phyloP scores from a whole-genome alignment of 2,888 invertebrate species.

The Ypsolopha sequella region DNA sequence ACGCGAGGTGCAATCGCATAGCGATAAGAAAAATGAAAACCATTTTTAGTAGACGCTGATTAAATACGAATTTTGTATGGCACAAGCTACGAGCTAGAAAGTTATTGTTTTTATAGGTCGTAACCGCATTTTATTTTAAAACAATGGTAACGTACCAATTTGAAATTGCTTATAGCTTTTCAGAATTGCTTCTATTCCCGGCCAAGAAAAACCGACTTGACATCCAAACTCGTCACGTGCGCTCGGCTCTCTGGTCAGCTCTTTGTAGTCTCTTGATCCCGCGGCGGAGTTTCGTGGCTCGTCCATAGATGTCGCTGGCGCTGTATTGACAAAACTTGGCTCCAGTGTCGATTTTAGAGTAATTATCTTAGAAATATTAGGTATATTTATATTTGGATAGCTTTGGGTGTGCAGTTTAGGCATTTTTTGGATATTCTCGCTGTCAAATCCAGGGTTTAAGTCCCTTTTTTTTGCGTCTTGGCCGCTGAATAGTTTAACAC shows the following conservation, averaged over 20 bases:
- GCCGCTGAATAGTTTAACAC: constrained; percentile 51
- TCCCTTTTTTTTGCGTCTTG: constrained; percentile 45
- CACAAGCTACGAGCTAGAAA: too few relatives aligned
- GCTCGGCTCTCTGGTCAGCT: neutral
- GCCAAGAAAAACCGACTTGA: constrained; percentile 39
- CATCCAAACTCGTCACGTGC: constrained; percentile 9
- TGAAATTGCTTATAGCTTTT: constrained; percentile 64
- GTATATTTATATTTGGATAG: constrained; percentile 49
- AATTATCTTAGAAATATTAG: constrained; percentile 50
- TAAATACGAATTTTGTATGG: too few relatives aligned
- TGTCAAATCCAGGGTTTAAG: constrained; percentile 51
- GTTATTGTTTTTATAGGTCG: too few relatives aligned
- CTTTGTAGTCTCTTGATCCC: constrained; percentile 21
- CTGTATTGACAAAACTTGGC: constrained; percentile 18
- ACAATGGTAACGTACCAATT: constrained; percentile 42
- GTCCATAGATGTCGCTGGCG: constrained; percentile 55
- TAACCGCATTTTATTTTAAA: too few relatives aligned
- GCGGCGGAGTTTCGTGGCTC: constrained; percentile 47
- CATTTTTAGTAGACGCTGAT: too few relatives aligned
- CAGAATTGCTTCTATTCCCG: constrained; percentile 58
- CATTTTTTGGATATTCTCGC: constrained; percentile 46
- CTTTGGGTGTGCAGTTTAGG: constrained; percentile 16
- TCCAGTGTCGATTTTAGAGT: constrained; percentile 40
- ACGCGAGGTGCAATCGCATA: neutral
- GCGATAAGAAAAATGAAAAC: neutral